A percentile compares a stretch with the other conserved stretches of the same genome.
Conservation (phyloP, 2,113 vertebrate species). For the Festucalex cinctus region DNA sequence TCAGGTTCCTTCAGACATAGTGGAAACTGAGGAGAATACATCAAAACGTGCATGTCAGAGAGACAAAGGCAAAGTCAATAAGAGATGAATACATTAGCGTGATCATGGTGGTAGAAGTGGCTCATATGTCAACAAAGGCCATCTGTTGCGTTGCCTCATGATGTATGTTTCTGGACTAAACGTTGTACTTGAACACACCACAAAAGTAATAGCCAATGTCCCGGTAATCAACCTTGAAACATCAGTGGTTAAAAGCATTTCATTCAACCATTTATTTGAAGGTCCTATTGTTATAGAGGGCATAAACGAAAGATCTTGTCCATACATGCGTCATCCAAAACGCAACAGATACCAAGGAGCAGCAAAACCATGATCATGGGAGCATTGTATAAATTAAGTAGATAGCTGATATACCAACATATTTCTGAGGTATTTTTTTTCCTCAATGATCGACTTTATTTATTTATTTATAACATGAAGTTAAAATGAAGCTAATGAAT, state of each 20-base stretch:
- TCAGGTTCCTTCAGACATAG: slow-evolving; percentile 64
- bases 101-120: slow-evolving; percentile 1
- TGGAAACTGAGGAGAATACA: slow-evolving; percentile 45
- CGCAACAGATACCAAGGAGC: no score
- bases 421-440: no score
- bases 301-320: no score
- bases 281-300: no score
- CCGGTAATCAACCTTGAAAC: neutral
- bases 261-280: no score
- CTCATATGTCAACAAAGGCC: neutral
- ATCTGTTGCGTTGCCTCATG: neutral
- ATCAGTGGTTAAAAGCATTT: neutral
- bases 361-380: no score
- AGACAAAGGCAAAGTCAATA: slow-evolving; percentile 18
- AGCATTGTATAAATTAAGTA: no score
- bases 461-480: no score
- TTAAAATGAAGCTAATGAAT: no score
- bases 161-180: neutral
- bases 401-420: no score
- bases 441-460: no score
- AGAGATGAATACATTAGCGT: slow-evolving; percentile 23
- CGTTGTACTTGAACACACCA: neutral
- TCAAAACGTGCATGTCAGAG: slow-evolving; percentile 35
- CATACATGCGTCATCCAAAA: no score
- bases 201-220: neutral